These are phyloP conservation scores for Cephus sareptanus DNA, from an alignment of 2,888 invertebrate genomes.

Conservation along the genomic window DNA sequence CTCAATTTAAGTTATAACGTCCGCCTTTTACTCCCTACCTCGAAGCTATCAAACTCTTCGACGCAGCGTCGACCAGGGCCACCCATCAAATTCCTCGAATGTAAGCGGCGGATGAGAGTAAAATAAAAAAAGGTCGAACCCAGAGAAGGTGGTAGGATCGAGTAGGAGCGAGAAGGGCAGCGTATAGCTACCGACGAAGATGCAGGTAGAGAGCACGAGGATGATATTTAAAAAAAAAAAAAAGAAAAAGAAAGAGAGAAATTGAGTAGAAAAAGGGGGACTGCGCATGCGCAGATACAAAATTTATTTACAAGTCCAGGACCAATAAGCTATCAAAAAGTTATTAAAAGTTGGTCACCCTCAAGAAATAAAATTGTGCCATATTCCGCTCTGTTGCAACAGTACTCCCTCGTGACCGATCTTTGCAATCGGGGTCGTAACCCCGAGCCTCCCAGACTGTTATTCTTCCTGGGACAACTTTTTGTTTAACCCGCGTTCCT, in stretches of 20 bases:
- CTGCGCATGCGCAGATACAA: conserved; percentile 28
- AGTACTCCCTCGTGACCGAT: conserved; percentile 42
- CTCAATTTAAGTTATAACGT: not conserved
- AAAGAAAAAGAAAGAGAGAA: not conserved
- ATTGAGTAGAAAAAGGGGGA: not conserved
- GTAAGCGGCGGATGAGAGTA: not conserved
- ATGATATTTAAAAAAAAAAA: not conserved
- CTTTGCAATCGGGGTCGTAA: conserved; percentile 15
- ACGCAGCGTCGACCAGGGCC: not conserved
- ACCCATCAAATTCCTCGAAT: not conserved
- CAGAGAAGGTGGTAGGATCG: not conserved
- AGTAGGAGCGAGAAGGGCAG: not conserved
- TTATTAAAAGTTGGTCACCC: conserved; percentile 54
- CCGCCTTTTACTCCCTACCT: not conserved
- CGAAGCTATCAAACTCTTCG: not conserved
- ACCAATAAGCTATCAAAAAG: conserved; percentile 52
- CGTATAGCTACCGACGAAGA: not conserved
- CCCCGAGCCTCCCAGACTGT: not conserved
- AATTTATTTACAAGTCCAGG: conserved; percentile 50
- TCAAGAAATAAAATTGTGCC: conserved; percentile 47
- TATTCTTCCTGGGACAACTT: not conserved
- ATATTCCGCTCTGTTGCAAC: conserved; percentile 1
- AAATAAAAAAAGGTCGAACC: not conserved
- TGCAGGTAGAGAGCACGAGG: not conserved
- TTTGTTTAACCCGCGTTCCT: not conserved